Conservation (phyloP, 2,113 vertebrate species). For the Pterophyllum scalare region DNA sequence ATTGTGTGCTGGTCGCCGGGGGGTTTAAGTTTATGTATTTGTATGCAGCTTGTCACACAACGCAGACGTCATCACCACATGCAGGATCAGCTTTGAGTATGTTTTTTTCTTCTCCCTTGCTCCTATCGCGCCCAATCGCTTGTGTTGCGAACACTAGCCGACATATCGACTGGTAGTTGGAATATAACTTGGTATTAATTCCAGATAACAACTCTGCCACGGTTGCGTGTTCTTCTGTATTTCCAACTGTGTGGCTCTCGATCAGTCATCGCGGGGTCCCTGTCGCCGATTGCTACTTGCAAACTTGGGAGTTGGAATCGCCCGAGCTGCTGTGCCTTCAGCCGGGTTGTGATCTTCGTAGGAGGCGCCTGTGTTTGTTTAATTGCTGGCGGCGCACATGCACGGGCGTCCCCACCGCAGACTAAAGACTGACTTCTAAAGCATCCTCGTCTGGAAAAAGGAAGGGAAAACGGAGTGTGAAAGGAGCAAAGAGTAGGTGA, state of each 20-base stretch:
- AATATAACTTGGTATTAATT: conserved; percentile 30
- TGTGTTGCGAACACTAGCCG: conserved; percentile 24
- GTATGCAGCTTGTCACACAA: conserved; percentile 69
- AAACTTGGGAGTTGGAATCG: conserved; percentile 75
- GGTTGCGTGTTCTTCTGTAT: conserved; percentile 18
- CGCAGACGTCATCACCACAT: conserved; percentile 70
- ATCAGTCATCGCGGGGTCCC: conserved; percentile 21
- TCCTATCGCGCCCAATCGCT: conserved; percentile 26
- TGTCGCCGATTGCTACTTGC: conserved; percentile 31
- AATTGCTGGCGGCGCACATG: conserved; percentile 55
- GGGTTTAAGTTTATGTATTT: conserved; percentile 69
- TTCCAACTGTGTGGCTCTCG: conserved; percentile 12
- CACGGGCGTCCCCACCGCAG: conserved; percentile 55
- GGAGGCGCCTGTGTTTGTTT: conserved; percentile 57
- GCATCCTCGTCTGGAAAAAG: conserved; percentile 44
- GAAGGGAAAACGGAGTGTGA: conserved; percentile 28
- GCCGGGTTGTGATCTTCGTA: conserved; percentile 42
- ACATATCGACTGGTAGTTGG: conserved; percentile 17
- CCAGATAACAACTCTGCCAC: not conserved
- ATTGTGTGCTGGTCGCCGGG: conserved; percentile 4
- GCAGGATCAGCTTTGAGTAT: conserved; percentile 56
- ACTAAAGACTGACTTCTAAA: conserved; percentile 59
- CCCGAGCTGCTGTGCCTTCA: conserved; percentile 44
- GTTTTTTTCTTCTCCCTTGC: not conserved
- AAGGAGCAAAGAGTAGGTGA: conserved; percentile 44